Conservation (phyloP, 1,140 invertebrate genomes). For the Diachasmimorpha longicaudata region DNA sequence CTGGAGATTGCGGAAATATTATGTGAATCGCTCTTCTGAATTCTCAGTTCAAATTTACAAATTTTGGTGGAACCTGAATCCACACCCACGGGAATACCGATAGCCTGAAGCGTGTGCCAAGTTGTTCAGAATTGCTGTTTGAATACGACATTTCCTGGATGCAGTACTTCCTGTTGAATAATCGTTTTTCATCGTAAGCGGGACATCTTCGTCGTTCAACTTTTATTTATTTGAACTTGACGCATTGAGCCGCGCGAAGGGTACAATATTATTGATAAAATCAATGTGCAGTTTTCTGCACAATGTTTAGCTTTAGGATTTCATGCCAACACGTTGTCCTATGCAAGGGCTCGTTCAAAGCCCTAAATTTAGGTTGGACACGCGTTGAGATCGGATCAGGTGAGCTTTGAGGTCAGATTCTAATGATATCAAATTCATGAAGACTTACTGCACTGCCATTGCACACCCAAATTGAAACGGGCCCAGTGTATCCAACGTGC, state of each 20-base stretch:
- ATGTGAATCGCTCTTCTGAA: neutral
- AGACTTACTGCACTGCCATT: too few relatives aligned
- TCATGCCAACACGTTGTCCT: too few relatives aligned
- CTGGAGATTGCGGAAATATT: slow-evolving; percentile 42
- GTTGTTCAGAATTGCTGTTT: slow-evolving; percentile 6
- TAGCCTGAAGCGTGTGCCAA: slow-evolving; percentile 22
- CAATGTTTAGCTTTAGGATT: too few relatives aligned
- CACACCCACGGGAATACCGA: slow-evolving; percentile 27
- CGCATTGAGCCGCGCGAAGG: neutral
- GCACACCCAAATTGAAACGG: too few relatives aligned
- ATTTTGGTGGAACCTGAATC: slow-evolving; percentile 12
- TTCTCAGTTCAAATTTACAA: slow-evolving; percentile 9
- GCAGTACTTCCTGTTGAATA: neutral
- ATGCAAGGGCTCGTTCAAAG: too few relatives aligned
- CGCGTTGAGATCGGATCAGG: too few relatives aligned
- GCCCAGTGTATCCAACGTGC: too few relatives aligned
- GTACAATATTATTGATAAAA: neutral
- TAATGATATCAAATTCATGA: too few relatives aligned
- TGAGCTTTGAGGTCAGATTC: too few relatives aligned
- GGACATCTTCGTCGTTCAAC: neutral
- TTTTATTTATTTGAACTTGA: neutral
- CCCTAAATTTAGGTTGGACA: too few relatives aligned
- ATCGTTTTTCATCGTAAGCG: neutral
- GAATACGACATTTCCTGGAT: slow-evolving; percentile 29
- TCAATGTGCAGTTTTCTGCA: neutral